These are phyloP conservation scores for Archips xylosteana DNA, from an alignment of 2,888 invertebrate species.

Conservation along the genomic window DNA sequence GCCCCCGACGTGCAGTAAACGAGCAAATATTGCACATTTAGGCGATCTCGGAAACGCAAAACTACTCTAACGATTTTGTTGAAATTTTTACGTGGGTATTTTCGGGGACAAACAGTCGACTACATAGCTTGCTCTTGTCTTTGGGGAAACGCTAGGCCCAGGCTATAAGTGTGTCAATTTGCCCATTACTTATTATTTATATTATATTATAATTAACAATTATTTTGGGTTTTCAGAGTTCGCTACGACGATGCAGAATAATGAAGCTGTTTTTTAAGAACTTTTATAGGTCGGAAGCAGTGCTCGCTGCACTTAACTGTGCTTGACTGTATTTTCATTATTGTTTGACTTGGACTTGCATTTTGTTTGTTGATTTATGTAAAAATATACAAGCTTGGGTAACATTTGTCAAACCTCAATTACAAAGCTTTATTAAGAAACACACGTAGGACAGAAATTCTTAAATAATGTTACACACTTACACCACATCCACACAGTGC, in stretches of 20 bases:
- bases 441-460: not conserved
- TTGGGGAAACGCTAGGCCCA: too few species aligned
- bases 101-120: too few species aligned
- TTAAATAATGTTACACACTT: not conserved
- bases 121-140: too few species aligned
- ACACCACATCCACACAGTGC: not conserved
- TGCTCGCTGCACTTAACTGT: not conserved
- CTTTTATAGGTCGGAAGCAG: conserved; percentile 1
- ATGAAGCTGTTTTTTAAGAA: conserved; percentile 41
- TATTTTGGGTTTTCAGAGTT: conserved; percentile 71
- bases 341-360: conserved; percentile 5
- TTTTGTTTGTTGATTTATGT: conserved; percentile 6
- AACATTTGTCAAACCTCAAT: not conserved
- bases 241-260: conserved; percentile 83
- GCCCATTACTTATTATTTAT: not conserved
- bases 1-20: too few species aligned
- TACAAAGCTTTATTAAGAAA: not conserved
- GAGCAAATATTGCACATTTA: too few species aligned
- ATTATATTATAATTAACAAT: not conserved
- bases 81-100: too few species aligned
- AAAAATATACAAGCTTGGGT: not conserved
- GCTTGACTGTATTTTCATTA: conserved; percentile 13
- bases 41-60: too few species aligned
- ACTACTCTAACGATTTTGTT: too few species aligned
- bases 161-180: too few species aligned